phyloP scores from a whole-genome alignment of 2,113 vertebrate genomes.

The Mastomys natalensis region DNA sequence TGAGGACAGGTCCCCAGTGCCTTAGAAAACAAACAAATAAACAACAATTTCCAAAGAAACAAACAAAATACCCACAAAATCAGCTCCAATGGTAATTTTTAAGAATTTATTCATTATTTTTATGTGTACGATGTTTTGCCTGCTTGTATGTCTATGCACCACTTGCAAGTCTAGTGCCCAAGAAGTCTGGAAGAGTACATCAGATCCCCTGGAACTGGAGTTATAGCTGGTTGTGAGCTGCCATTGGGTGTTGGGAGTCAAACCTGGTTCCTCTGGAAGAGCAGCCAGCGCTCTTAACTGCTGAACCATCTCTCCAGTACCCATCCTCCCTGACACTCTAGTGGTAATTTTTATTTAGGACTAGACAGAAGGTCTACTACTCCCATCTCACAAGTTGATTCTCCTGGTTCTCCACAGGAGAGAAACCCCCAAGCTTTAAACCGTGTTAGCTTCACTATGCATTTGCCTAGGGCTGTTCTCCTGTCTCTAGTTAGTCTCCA shows the following conservation, averaged over 20 bases:
- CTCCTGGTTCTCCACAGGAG: rapidly evolving
- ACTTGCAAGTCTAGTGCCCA: too few species aligned
- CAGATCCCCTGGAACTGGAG: neutral
- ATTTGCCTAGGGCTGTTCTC: neutral
- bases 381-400: neutral
- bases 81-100: neutral
- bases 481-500: neutral
- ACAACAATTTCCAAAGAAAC: neutral
- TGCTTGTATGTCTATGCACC: neutral
- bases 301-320: neutral
- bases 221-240: too few species aligned
- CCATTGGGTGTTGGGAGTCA: neutral
- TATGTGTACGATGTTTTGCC: neutral
- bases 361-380: neutral
- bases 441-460: neutral
- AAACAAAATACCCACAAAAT: neutral
- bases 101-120: neutral
- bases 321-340: neutral
- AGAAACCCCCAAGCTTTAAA: neutral
- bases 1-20: neutral
- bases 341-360: neutral
- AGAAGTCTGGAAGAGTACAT: neutral
- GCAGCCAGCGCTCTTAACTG: neutral
- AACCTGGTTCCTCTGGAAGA: neutral
- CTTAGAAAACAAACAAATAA: neutral